Evolutionary conservation across 2,113 vertebrate species (phyloP).

Genomic region (Mellivora capensis): DNA sequence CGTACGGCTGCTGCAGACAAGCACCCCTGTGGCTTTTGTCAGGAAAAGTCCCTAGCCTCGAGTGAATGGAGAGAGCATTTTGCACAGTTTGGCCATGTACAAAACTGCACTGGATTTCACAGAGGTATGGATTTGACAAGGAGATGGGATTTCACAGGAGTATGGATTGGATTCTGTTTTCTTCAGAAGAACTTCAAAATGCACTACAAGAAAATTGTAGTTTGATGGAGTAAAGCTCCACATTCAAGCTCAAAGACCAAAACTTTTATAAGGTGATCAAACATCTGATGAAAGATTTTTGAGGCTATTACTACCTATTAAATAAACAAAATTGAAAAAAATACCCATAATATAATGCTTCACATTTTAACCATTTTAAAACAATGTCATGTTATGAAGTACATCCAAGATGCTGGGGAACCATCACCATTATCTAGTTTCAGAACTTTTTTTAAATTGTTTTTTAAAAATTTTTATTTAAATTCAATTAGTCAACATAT

Average conservation of each 20-base stretch:
- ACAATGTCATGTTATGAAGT: background rate
- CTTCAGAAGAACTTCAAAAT: constrained; percentile 81
- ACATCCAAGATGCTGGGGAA: background rate
- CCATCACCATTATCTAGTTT: background rate
- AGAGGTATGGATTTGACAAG: constrained; percentile 71
- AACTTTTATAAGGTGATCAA: background rate
- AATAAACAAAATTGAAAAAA: background rate
- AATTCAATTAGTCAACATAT: too few species aligned
- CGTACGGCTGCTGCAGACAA: background rate
- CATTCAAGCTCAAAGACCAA: background rate
- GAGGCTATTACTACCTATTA: background rate
- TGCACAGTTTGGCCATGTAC: background rate
- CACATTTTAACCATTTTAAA: background rate
- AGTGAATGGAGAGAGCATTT: background rate
- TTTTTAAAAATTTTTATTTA: too few species aligned
- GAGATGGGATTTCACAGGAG: constrained; percentile 93
- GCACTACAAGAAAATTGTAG: constrained; percentile 87
- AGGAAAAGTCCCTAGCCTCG: background rate
- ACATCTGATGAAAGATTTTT: background rate
- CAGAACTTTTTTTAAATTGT: too few species aligned
- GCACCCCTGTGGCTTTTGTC: background rate
- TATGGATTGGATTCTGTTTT: constrained; percentile 88
- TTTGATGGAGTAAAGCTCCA: constrained; percentile 88
- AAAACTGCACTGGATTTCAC: background rate
- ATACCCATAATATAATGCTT: background rate